A percentile compares a stretch with the other conserved stretches of the same genome.
phyloP scores from a whole-genome alignment of 2,888 invertebrate genomes.

The Aproaerema taeniolella region DNA sequence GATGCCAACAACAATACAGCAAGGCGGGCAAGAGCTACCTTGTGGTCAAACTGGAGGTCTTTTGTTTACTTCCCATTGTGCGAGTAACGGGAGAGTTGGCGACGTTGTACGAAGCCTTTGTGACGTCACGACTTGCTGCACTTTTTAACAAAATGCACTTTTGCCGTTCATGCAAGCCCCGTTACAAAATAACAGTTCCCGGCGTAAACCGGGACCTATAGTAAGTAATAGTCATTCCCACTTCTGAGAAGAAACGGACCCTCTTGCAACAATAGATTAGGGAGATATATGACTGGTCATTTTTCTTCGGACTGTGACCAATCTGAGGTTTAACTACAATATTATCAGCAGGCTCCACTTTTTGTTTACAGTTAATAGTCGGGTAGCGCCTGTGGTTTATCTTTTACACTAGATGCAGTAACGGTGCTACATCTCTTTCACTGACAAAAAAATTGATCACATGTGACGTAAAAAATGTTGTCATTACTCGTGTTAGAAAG shows the following conservation, averaged over 20 bases:
- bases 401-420: constrained; percentile 1
- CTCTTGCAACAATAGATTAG: constrained; percentile 49
- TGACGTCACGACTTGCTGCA: constrained; percentile 56
- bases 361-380: constrained; percentile 35
- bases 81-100: constrained; percentile 48
- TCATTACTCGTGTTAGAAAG: constrained; percentile 20
- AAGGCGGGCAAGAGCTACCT: constrained; percentile 53
- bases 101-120: constrained; percentile 44
- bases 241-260: constrained; percentile 60
- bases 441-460: background rate
- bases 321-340: constrained; percentile 66
- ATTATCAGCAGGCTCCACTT: constrained; percentile 36
- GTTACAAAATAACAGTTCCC: constrained; percentile 65
- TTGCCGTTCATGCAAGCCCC: constrained; percentile 55
- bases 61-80: constrained; percentile 58
- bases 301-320: constrained; percentile 55
- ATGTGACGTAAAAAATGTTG: constrained; percentile 18
- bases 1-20: constrained; percentile 17
- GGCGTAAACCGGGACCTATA: constrained; percentile 68
- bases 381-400: constrained; percentile 46
- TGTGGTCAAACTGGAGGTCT: constrained; percentile 53
- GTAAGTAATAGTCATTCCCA: constrained; percentile 51
- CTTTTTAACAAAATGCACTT: constrained; percentile 64
- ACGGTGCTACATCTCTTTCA: constrained; percentile 3
- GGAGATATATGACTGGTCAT: constrained; percentile 58